phyloP scores from a whole-genome alignment of 1,140 invertebrate species.

The Drosophila virilis region DNA sequence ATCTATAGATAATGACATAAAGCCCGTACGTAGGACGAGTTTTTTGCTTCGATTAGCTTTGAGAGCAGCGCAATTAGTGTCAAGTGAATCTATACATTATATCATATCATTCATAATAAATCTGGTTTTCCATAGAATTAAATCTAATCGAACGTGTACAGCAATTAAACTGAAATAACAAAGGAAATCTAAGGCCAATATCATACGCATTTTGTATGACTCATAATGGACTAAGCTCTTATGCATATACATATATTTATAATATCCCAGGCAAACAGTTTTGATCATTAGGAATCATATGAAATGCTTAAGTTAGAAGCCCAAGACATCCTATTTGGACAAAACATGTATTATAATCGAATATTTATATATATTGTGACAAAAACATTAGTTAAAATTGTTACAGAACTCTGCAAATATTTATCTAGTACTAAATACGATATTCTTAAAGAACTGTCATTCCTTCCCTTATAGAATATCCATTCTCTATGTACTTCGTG shows the following conservation, averaged over 20 bases:
- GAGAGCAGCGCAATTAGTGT: slow-evolving; percentile 13
- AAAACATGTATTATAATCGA: too few relatives aligned
- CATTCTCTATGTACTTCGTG: too few relatives aligned
- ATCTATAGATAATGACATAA: slow-evolving; percentile 14
- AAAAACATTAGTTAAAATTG: too few relatives aligned
- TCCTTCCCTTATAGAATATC: too few relatives aligned
- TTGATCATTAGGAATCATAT: too few relatives aligned
- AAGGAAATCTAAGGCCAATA: not conserved
- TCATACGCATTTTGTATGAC: not conserved
- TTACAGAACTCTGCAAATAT: too few relatives aligned
- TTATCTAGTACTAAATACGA: too few relatives aligned
- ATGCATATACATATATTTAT: not conserved
- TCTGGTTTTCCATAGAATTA: not conserved
- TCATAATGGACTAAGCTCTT: not conserved
- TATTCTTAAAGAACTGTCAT: too few relatives aligned
- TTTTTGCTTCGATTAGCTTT: not conserved
- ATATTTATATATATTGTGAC: too few relatives aligned
- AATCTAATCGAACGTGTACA: slow-evolving; percentile 17
- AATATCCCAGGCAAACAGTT: too few relatives aligned
- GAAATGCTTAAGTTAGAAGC: too few relatives aligned
- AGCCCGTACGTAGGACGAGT: not conserved
- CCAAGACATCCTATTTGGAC: too few relatives aligned
- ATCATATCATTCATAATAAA: slow-evolving; percentile 11
- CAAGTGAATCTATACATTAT: slow-evolving; percentile 5
- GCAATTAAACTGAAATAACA: slow-evolving; percentile 9